phyloP scores from a whole-genome alignment of 2,113 vertebrate genomes.

The Anarrhichthys ocellatus region DNA sequence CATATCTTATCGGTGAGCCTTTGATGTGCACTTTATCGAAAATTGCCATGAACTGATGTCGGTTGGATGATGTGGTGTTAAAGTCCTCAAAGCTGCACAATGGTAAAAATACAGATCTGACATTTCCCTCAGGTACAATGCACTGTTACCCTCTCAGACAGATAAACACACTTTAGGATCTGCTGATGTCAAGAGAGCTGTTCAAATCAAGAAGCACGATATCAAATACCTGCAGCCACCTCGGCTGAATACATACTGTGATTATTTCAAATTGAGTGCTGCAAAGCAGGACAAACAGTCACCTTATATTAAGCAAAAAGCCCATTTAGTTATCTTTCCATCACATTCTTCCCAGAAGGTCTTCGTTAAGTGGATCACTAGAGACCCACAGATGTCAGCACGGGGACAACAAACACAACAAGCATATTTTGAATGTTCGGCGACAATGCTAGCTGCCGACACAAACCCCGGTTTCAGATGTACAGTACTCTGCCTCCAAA shows the following conservation, averaged over 20 bases:
- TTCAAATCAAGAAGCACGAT: neutral
- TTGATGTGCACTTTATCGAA: constrained; percentile 52
- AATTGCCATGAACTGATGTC: constrained; percentile 34
- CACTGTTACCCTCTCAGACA: neutral
- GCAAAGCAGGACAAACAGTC: constrained; percentile 7
- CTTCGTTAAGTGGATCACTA: constrained; percentile 19
- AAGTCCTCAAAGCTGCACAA: constrained; percentile 15
- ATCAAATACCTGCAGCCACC: constrained; percentile 6
- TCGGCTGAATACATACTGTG: constrained; percentile 19
- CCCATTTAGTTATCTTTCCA: constrained; percentile 30
- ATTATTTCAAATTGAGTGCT: constrained; percentile 41
- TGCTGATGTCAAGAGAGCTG: neutral
- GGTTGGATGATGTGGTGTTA: constrained; percentile 17
- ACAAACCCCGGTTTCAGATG: constrained; percentile 39
- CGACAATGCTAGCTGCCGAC: constrained; percentile 39
- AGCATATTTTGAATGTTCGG: constrained; percentile 28
- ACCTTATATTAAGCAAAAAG: constrained; percentile 11
- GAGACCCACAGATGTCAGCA: constrained; percentile 50
- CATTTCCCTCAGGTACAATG: neutral
- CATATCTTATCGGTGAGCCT: constrained; percentile 53
- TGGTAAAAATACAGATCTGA: constrained; percentile 2
- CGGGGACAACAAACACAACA: constrained; percentile 26
- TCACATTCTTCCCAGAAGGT: constrained; percentile 23
- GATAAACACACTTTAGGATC: neutral
- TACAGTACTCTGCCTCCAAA: constrained; percentile 30